These are phyloP conservation scores for Pollicipes pollicipes DNA, from an alignment of 1,140 invertebrate species.

Conservation along the genomic window DNA sequence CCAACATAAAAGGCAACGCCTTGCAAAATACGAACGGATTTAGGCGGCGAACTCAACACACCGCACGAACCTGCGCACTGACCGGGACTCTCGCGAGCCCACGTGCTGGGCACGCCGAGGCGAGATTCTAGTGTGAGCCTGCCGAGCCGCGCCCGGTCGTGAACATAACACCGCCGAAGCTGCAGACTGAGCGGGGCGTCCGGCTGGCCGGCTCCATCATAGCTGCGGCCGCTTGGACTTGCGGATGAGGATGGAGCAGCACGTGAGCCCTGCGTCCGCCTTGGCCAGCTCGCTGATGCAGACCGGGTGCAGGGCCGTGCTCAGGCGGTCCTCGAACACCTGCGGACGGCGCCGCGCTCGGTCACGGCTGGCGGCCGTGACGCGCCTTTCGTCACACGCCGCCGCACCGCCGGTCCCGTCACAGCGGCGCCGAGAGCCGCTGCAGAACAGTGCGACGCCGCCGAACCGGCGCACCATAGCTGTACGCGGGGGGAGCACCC, in stretches of 20 bases:
- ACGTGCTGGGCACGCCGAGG: too few species aligned
- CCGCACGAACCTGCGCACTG: too few species aligned
- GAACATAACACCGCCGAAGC: background rate
- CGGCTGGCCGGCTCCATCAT: background rate
- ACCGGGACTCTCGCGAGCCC: too few species aligned
- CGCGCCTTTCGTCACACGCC: constrained; percentile 10
- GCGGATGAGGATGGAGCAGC: constrained; percentile 52
- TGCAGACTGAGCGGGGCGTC: background rate
- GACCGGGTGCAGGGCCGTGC: constrained; percentile 52
- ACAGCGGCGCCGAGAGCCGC: constrained; percentile 5
- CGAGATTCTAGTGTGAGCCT: too few species aligned
- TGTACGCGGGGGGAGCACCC: background rate
- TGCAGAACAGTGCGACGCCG: background rate
- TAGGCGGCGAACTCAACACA: too few species aligned
- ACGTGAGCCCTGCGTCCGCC: constrained; percentile 48
- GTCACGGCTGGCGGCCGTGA: background rate
- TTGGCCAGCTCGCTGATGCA: constrained; percentile 58
- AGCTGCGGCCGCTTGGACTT: constrained; percentile 16
- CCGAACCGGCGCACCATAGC: constrained; percentile 5
- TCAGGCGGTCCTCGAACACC: constrained; percentile 65
- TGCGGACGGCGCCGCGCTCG: constrained; percentile 26
- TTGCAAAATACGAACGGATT: too few species aligned
- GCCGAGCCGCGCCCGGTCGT: too few species aligned
- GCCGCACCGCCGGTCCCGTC: constrained; percentile 12
- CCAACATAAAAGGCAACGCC: too few species aligned